Evolutionary conservation across 1,140 invertebrate genomes (phyloP), one percentile per base, ranked within the genome.

Genomic region (Ganaspis sp.): DNA sequence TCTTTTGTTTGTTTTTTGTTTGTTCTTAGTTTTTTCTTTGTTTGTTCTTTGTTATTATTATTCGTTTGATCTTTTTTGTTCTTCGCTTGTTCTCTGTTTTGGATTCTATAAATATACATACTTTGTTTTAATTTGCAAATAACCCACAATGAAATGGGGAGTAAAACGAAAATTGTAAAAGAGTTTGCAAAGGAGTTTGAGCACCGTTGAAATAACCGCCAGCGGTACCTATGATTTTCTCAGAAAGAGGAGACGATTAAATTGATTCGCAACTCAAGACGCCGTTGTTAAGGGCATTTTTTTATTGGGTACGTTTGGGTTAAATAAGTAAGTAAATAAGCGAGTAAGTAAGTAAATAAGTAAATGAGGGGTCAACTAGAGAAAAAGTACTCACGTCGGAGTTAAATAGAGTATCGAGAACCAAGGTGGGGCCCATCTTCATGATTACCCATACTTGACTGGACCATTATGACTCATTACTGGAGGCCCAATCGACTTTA

Each of bases 401-500:
- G 78, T 73, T 81, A 76, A 71, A 69, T 73, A 78, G 75, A 83
- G 82, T 83, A 85, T 79, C 82, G 79, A 53, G 74, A 81, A 78
- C 80, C 73, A 79, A 83, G 83, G 81, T 82, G 78, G 78, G 75
- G 79, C 75, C 81, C 81, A 85, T 83, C 85, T 83, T 87, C 82
- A 81, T 80, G 85, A 90, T 90, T 89, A 89, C 87, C 83, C 85
- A 87, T 89, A 88, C 88, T 89, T 88, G 87, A 82, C 81, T 85
- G 84, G 81, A 83, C 85, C 88, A 90, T 90, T 90, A 90, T 90
- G 84, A 84, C 85, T 90, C 88, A 90, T 90, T 90, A 90, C 88
- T 85, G 88, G 69, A 6, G 83, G 83, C 82, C 83, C 86, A 86
- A 89, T 89, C 89, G 80, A 84, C 86, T 86, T 89, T 89, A 90